These are phyloP conservation scores for Bombus pyrosoma DNA, from an alignment of 1,140 invertebrate species.

Conservation along the genomic window DNA sequence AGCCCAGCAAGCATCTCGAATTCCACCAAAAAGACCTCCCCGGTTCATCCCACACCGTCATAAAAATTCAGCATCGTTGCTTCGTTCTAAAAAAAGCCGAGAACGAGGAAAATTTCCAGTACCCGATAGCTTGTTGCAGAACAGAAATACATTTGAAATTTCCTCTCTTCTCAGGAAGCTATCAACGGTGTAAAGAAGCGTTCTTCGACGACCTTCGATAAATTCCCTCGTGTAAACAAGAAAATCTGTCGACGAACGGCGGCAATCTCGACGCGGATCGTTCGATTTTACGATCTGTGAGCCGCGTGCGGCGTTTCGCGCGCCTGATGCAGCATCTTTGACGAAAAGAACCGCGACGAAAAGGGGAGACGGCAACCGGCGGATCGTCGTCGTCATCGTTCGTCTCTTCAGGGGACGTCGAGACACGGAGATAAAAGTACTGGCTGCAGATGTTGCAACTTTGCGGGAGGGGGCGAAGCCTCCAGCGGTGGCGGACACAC, in stretches of 20 bases:
- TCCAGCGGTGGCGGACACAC: slow-evolving; percentile 37
- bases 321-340: slow-evolving; percentile 2
- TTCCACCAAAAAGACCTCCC: background rate
- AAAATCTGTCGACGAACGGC: background rate
- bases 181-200: background rate
- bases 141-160: background rate
- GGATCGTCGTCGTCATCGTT: background rate
- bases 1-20: background rate
- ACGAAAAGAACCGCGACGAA: background rate
- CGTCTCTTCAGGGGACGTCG: background rate
- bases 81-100: background rate
- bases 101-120: background rate
- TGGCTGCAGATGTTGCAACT: slow-evolving; percentile 44
- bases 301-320: background rate
- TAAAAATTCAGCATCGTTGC: background rate
- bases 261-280: background rate
- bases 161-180: background rate
- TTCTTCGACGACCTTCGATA: background rate
- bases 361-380: background rate
- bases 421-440: slow-evolving; percentile 21
- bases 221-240: slow-evolving; percentile 7
- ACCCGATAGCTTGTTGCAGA: background rate
- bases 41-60: background rate
- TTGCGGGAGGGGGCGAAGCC: slow-evolving; percentile 38
- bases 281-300: slow-evolving; percentile 16